phyloP scores from a whole-genome alignment of 1,140 invertebrate species.

The Neodiprion pinetum region DNA sequence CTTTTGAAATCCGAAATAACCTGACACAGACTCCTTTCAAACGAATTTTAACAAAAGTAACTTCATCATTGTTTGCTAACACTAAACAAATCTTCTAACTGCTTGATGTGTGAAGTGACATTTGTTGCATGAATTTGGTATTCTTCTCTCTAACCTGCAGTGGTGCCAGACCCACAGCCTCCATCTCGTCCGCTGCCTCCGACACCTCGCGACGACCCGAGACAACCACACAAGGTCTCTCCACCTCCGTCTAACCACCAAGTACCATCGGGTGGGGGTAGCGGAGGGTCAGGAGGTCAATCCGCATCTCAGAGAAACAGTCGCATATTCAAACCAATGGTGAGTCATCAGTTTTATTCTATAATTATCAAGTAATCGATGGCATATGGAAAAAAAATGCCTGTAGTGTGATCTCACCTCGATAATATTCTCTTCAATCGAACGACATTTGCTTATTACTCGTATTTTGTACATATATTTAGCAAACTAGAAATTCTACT shows the following conservation, averaged over 20 bases:
- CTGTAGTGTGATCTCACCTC: too few relatives aligned
- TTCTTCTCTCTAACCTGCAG: slow-evolving; percentile 45
- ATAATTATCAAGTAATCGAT: slow-evolving; percentile 20
- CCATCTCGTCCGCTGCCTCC: slow-evolving; percentile 84
- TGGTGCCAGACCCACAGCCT: slow-evolving; percentile 70
- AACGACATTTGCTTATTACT: slow-evolving; percentile 31
- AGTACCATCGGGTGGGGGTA: slow-evolving; percentile 43
- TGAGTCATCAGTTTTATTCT: slow-evolving; percentile 55
- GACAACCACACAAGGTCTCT: slow-evolving; percentile 67
- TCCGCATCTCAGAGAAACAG: slow-evolving; percentile 75
- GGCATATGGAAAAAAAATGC: too few relatives aligned
- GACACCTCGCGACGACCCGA: slow-evolving; percentile 75
- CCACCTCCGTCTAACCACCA: slow-evolving; percentile 64
- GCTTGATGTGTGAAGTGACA: neutral
- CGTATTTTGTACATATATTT: slow-evolving; percentile 21
- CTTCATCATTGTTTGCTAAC: slow-evolving; percentile 9
- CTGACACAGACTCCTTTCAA: too few relatives aligned
- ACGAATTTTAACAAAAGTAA: too few relatives aligned
- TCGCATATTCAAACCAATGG: slow-evolving; percentile 86
- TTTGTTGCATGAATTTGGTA: slow-evolving; percentile 13
- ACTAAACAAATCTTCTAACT: slow-evolving; percentile 23
- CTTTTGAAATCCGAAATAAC: too few relatives aligned
- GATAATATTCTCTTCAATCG: slow-evolving; percentile 12
- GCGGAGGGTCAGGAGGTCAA: slow-evolving; percentile 53
- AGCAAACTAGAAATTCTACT: too few relatives aligned